These are phyloP conservation scores for Chaenogobius annularis DNA, from an alignment of 2,113 vertebrate species.

Conservation along the genomic window DNA sequence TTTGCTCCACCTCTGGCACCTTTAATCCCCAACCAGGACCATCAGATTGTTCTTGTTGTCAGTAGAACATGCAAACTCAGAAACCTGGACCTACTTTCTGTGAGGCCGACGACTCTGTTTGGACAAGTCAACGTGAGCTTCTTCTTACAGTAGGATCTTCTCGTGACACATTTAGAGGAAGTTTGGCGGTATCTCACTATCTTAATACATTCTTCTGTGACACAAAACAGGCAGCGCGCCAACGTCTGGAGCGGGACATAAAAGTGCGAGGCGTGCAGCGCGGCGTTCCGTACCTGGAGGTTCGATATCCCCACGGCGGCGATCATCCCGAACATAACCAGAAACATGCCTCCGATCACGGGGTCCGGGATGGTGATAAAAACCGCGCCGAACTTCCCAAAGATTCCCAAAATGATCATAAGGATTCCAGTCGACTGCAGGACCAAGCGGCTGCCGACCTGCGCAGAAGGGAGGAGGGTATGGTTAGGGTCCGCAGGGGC, in stretches of 20 bases:
- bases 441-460: conserved; percentile 82
- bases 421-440: conserved; percentile 77
- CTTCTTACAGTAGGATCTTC: background rate
- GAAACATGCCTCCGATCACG: conserved; percentile 83
- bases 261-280: background rate
- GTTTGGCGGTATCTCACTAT: background rate
- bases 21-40: too few relatives aligned
- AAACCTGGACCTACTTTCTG: too few relatives aligned
- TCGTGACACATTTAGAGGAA: background rate
- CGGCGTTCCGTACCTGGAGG: conserved; percentile 73
- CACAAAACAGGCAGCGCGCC: background rate
- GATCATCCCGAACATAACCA: conserved; percentile 84
- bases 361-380: conserved; percentile 83
- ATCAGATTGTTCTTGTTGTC: too few relatives aligned
- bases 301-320: conserved; percentile 81
- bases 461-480: background rate
- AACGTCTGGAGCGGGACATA: background rate
- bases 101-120: too few relatives aligned
- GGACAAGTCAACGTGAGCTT: background rate
- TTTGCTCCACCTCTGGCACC: too few relatives aligned
- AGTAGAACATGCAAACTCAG: too few relatives aligned
- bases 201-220: background rate
- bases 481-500: background rate
- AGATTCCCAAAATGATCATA: conserved; percentile 78
- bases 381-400: conserved; percentile 81